Evolutionary conservation across 2,113 vertebrate species (phyloP).

Genomic region (Bos indicus): DNA sequence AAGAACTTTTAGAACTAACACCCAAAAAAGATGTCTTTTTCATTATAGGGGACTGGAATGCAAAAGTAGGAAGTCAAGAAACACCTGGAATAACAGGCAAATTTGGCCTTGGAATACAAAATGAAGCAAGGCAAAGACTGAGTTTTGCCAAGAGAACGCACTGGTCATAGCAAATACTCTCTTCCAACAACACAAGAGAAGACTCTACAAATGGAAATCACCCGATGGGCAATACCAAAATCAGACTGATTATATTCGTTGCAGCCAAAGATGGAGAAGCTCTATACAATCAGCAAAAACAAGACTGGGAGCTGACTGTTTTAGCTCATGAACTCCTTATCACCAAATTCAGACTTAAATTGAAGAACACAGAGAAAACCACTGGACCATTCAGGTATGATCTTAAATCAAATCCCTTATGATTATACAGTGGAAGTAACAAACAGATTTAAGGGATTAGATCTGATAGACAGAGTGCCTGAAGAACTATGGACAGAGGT

Average conservation of each 20-base stretch:
- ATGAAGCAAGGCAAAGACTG: not conserved
- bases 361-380: not conserved
- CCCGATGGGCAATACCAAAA: not conserved
- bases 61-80: not conserved
- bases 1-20: not conserved
- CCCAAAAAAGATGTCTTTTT: not conserved
- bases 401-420: not conserved
- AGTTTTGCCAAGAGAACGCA: not conserved
- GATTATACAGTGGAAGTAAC: not conserved
- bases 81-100: not conserved
- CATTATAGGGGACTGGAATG: not conserved
- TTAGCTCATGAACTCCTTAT: not conserved
- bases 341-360: not conserved
- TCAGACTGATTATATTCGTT: not conserved
- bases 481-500: not conserved
- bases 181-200: not conserved
- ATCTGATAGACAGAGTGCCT: not conserved
- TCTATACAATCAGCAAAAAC: not conserved
- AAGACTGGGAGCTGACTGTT: not conserved
- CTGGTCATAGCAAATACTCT: not conserved
- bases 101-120: not conserved
- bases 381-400: not conserved
- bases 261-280: not conserved
- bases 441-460: not conserved
- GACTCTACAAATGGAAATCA: not conserved